A percentile compares a stretch with the other conserved stretches of the same genome.
Conservation (phyloP, 2,888 invertebrate genomes). For the Chydorus sphaericus region DNA sequence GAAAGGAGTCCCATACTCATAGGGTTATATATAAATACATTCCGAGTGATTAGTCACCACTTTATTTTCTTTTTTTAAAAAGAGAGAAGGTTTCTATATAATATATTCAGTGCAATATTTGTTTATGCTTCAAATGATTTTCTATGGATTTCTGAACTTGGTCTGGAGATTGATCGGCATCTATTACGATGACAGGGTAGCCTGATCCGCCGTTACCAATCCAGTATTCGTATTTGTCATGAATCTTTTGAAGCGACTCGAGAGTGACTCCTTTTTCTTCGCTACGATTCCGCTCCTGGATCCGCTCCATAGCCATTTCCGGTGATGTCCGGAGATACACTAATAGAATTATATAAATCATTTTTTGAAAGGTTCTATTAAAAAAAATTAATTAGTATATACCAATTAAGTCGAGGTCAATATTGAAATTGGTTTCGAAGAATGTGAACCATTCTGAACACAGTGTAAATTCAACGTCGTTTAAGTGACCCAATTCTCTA, state of each 20-base stretch:
- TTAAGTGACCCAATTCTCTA: constrained; percentile 6
- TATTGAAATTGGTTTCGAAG: constrained; percentile 6
- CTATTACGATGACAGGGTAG: constrained; percentile 1
- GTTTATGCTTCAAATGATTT: neutral
- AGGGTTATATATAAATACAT: too few relatives aligned
- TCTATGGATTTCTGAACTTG: neutral
- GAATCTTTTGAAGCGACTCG: constrained; percentile 8
- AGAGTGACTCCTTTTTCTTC: constrained; percentile 9
- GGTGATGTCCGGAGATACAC: constrained; percentile 13
- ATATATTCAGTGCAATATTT: too few relatives aligned
- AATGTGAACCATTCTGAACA: constrained; percentile 9
- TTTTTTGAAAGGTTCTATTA: neutral
- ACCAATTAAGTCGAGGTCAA: constrained; percentile 14
- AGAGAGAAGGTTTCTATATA: too few relatives aligned
- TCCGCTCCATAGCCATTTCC: constrained; percentile 3
- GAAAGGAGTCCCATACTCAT: too few relatives aligned
- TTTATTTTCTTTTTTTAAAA: too few relatives aligned
- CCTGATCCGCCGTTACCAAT: neutral
- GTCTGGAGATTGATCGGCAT: constrained; percentile 2
- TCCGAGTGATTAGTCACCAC: too few relatives aligned
- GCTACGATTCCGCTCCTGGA: constrained; percentile 1
- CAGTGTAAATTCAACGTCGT: constrained; percentile 11
- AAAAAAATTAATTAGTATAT: neutral
- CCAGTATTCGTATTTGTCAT: constrained; percentile 10
- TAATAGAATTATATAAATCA: neutral